Evolutionary conservation across 1,140 invertebrate genomes (phyloP), one percentile per base, ranked within the genome.

Genomic region (Macrostomum lignano): DNA sequence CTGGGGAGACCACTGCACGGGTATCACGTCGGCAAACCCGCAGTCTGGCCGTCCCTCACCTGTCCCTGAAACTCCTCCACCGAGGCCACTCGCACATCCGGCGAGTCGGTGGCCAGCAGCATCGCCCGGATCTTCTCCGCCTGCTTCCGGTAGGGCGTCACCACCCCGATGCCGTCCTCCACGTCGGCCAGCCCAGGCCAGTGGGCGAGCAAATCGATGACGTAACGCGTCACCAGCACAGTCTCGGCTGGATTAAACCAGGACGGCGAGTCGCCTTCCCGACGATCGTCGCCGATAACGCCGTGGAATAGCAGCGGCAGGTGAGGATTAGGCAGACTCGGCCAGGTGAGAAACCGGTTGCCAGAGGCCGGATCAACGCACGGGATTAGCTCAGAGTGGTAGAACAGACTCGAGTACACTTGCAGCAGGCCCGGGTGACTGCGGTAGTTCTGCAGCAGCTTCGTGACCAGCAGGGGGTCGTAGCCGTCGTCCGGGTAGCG

Each of bases 61-160:
- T 82, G 71, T 4, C 81, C 82, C 58, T 93, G 84, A 51, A 91
- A 91, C 49, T 91, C 81, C 63, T 93, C 82, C 1, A 86, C 77
- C 5, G 74, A 75, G 0, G 78, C 81, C 23, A 88, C 65, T 65
- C 84, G 63, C 7, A 62, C 46, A 26, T 38, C 43, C 21, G 47
- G 45, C 25, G 57, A 40, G 28, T 39, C 45, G 38, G 72, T 60
- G 9, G 68, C 65, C 11, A 60, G 54, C n/a, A 79, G 58, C 21
- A 75, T 42, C 6, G 64, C 42, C 25, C 66, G 58, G 17, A 81
- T 68, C 53, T 74, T 70, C 40, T 65, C 62, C 1, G 71, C 70
- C 72, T 93, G 84, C 52, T 76, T 75, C 36, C 69, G 55, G 52
- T 94, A 94, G 0, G 82, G 81, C 4, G 79, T 74, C 33, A 94